These are phyloP conservation scores for Lagenorhynchus albirostris DNA, from an alignment of 2,113 vertebrate species.

Conservation along the genomic window DNA sequence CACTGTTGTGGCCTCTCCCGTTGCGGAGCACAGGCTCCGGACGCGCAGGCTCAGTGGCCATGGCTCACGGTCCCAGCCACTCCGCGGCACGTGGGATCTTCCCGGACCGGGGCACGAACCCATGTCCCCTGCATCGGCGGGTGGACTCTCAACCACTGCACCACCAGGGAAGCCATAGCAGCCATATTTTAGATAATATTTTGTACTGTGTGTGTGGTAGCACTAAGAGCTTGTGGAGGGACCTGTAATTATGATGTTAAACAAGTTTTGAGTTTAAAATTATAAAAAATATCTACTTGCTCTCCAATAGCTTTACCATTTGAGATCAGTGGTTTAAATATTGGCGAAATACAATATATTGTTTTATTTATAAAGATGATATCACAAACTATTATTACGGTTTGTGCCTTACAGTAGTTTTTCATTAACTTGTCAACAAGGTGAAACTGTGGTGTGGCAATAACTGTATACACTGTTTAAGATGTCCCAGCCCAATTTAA, in stretches of 20 bases:
- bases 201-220: constrained; percentile 79
- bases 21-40: no score
- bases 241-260: constrained; percentile 65
- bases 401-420: not conserved
- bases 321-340: not conserved
- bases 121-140: no score
- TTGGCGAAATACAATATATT: not conserved
- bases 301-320: not conserved
- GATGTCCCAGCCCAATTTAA: constrained; percentile 71
- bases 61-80: no score
- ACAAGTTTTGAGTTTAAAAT: constrained; percentile 40
- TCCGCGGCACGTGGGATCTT: no score
- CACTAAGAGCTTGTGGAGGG: constrained; percentile 61
- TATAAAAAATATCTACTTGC: not conserved
- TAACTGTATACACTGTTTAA: constrained; percentile 67
- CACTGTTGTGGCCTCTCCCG: no score
- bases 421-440: constrained; percentile 26
- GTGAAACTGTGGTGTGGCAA: constrained; percentile 71
- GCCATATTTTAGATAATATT: constrained; percentile 67
- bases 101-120: no score
- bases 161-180: no score
- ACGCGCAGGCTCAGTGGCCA: no score
- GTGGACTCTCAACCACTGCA: no score
- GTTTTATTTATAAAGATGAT: not conserved
- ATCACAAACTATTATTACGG: not conserved